Evolutionary conservation across 2,113 vertebrate species (phyloP).

Genomic region (Piliocolobus tephrosceles): DNA sequence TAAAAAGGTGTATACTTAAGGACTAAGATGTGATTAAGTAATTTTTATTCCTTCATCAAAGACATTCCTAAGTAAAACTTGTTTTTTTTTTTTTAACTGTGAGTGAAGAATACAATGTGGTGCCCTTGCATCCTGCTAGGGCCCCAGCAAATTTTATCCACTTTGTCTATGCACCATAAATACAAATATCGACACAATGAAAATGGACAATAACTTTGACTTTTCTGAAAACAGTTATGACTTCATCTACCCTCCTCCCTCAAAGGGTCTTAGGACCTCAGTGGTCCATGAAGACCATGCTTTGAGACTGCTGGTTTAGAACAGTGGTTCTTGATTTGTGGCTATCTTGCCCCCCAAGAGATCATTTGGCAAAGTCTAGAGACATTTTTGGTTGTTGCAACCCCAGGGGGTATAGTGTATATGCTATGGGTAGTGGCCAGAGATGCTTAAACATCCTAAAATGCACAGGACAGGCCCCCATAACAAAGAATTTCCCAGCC

Average conservation of each 20-base stretch:
- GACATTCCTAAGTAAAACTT: neutral
- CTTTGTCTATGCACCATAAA: neutral
- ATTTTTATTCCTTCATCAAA: neutral
- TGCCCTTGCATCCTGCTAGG: neutral
- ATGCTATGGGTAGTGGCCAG: neutral
- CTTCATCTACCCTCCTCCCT: neutral
- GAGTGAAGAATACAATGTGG: neutral
- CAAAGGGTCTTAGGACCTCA: neutral
- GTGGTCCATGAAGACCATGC: neutral
- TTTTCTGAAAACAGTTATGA: neutral
- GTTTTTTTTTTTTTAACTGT: neutral
- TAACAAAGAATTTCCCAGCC: neutral
- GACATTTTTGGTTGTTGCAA: neutral
- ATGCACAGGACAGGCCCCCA: neutral
- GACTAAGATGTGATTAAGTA: neutral
- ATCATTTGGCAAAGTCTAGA: neutral
- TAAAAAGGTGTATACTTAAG: neutral
- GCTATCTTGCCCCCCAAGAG: neutral
- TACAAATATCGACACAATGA: neutral
- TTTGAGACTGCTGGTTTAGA: neutral
- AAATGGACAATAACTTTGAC: neutral
- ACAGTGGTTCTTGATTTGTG: neutral
- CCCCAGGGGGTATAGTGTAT: neutral
- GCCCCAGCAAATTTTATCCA: neutral
- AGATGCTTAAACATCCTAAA: neutral